Base-by-base conservation (phyloP, 2,888 invertebrate species). In the Periphyllus acericola region DNA sequence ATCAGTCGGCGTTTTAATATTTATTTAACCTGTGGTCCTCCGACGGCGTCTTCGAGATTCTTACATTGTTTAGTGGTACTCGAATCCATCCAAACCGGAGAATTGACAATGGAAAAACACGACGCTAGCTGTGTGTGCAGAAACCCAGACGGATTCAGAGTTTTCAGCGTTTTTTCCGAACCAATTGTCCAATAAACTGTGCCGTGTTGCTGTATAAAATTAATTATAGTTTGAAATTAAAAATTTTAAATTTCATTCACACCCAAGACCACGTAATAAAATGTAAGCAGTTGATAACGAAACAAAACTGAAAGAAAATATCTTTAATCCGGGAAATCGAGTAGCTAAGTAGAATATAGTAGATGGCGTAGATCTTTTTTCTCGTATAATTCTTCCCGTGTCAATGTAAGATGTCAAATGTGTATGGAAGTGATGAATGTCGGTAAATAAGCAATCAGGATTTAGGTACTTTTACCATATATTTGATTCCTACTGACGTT, bases 51-150 rank as follows among this genome's bases (percentile, higher is more conserved):
- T 92, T 99, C 98, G 89, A 99, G 92, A 89, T 95, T 93, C 89
- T 93, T 92, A 91, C 98, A 98, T 91, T 97, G 95, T 71, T 93
- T 92, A 0, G 93, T 93, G 90, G 95, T 97, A 90, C 96, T 97
- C 8, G 96, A 95, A 92, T 99, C 99, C 97, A 98, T 97, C 99
- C 99, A 99, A 29, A 98, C 95, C 0, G 99, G 99, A 19, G 97
- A 96, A 90, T 96, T 94, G 0, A 93, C 92, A 0, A 96, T 91
- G 25, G 96, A 94, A 92, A 99, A 99, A 17, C 94, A 94, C 9
- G 95, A 94, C 82, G 94, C 93, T 71, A 99, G 92, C 92, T 98
- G 97, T 36, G 96, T 94, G 92, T 97, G 96, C 17, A 98, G 92
- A 91, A 96, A 96, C 90, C 95, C 94, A 17, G 94, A 94, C 0